A percentile compares a stretch with the other conserved stretches of the same genome.
phyloP scores from a whole-genome alignment of 2,888 invertebrate species.

The Agrotis exclamationis region DNA sequence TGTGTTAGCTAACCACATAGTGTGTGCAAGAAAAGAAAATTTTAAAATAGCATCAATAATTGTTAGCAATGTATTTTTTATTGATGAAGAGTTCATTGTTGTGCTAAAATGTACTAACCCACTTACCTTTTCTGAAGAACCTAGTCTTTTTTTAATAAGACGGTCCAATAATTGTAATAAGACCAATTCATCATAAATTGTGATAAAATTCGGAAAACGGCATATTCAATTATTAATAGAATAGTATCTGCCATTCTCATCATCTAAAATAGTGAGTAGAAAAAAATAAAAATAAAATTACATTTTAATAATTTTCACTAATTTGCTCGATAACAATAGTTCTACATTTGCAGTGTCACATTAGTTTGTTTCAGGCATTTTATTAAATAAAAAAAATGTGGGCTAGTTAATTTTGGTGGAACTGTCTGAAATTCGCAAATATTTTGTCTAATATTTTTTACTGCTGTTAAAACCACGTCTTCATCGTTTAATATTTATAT shows the following conservation, averaged over 20 bases:
- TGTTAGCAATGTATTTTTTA: constrained; percentile 2
- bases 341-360: not conserved
- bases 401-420: not conserved
- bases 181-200: no score
- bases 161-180: no score
- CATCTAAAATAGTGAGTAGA: no score
- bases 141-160: no score
- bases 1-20: constrained; percentile 37
- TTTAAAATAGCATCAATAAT: constrained; percentile 9
- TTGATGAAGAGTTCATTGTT: not conserved
- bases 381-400: not conserved
- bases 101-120: not conserved
- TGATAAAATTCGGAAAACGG: no score
- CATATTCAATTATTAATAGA: no score
- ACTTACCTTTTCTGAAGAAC: not conserved
- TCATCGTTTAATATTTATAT: not conserved
- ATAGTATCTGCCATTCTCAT: no score
- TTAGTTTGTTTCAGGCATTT: not conserved
- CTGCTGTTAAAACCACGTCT: not conserved
- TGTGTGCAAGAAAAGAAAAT: constrained; percentile 21
- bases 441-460: not conserved
- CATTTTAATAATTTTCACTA: no score
- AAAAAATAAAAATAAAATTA: no score
- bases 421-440: not conserved
- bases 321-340: no score